Evolutionary conservation across 2,797 vertebrate species (phyloP).

Genomic region (Anguilla anguilla): DNA sequence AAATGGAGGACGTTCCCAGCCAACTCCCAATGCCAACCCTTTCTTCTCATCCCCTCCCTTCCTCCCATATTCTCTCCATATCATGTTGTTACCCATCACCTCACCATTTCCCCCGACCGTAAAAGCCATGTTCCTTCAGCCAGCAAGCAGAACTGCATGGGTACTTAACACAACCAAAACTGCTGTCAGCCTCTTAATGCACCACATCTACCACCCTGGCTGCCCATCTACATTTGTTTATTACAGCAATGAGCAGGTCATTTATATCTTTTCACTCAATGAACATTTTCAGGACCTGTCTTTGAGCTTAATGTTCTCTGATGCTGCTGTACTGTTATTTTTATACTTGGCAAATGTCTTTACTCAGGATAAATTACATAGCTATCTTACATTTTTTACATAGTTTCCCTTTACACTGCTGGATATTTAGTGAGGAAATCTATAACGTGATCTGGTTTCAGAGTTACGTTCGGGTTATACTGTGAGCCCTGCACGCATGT

Average conservation of each 20-base stretch:
- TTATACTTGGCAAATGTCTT: too few relatives aligned
- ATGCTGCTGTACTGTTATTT: background rate
- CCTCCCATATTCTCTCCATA: background rate
- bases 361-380: background rate
- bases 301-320: background rate
- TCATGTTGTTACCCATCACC: background rate
- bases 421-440: background rate
- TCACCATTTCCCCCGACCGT: background rate
- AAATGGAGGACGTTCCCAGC: slow-evolving; percentile 17
- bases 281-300: background rate
- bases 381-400: background rate
- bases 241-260: background rate
- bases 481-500: too few relatives aligned
- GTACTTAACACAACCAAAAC: background rate
- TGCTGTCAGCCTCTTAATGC: too few relatives aligned
- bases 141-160: background rate
- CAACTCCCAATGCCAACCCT: background rate
- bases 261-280: background rate
- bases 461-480: background rate
- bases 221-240: background rate
- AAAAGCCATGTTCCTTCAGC: background rate
- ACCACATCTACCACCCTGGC: too few relatives aligned
- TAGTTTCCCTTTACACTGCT: background rate
- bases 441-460: background rate
- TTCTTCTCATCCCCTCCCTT: background rate